phyloP scores from a whole-genome alignment of 2,797 vertebrate genomes.

The Acanthornis magna region DNA sequence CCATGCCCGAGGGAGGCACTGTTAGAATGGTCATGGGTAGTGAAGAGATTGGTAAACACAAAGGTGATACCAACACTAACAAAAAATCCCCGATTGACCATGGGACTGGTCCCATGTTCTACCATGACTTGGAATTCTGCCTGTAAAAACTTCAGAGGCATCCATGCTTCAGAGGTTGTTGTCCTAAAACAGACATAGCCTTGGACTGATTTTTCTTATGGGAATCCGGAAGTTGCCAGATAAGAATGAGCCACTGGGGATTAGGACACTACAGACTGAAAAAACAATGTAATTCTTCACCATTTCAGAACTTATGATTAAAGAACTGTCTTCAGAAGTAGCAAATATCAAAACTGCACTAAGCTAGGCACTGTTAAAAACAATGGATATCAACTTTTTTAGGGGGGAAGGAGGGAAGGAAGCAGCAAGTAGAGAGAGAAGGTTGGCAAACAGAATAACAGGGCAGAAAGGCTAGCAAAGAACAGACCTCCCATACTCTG shows the following conservation, averaged over 20 bases:
- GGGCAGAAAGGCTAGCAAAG: not conserved
- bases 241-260: not conserved
- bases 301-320: not conserved
- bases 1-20: not conserved
- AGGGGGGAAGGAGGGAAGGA: not conserved
- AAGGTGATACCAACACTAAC: not conserved
- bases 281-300: not conserved
- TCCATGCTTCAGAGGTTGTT: not conserved
- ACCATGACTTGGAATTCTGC: not conserved
- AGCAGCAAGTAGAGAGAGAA: not conserved
- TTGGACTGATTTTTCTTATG: not conserved
- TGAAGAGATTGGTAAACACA: not conserved
- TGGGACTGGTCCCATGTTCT: not conserved
- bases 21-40: accelerated
- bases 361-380: not conserved
- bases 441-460: not conserved
- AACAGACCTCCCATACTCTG: not conserved
- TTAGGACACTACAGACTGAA: not conserved
- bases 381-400: not conserved
- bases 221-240: conserved; percentile 30
- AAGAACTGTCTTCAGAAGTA: not conserved
- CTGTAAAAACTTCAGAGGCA: not conserved
- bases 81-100: not conserved
- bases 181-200: not conserved
- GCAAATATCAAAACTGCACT: not conserved